Percentiles rank a stretch among this genome's conserved stretches.
These are phyloP conservation scores for Hepsetus odoe DNA, from an alignment of 2,113 vertebrate genomes.

Conservation along the genomic window DNA sequence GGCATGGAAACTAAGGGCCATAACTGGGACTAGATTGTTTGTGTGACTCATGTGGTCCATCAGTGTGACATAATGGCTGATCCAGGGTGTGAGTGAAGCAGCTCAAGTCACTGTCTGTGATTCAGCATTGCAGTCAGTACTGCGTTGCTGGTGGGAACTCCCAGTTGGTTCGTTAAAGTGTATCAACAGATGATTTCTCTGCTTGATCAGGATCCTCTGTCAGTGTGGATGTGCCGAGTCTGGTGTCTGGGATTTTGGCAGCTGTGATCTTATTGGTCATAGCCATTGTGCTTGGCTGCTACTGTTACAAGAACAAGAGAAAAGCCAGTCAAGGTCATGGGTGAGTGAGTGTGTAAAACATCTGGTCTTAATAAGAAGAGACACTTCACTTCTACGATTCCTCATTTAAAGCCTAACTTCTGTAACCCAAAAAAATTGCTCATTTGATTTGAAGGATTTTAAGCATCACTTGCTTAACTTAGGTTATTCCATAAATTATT, in stretches of 20 bases:
- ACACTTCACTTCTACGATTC: no score
- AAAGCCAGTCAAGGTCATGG: constrained; percentile 53
- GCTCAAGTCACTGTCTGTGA: not conserved
- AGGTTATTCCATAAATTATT: no score
- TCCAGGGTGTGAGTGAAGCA: not conserved
- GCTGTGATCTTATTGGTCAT: constrained; percentile 55
- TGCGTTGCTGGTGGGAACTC: not conserved
- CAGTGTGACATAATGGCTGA: not conserved
- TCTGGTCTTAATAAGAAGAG: no score
- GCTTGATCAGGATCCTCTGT: constrained; percentile 19
- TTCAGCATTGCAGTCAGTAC: not conserved
- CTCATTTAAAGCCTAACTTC: no score
- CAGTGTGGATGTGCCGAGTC: constrained; percentile 66
- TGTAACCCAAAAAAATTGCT: no score
- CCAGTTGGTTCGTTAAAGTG: not conserved
- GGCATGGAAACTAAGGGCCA: not conserved
- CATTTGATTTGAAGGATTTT: no score
- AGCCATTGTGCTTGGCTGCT: constrained; percentile 67
- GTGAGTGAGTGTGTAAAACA: constrained; percentile 48
- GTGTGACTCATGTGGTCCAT: not conserved
- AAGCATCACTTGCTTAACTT: no score
- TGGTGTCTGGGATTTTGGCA: constrained; percentile 73
- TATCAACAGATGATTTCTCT: not conserved
- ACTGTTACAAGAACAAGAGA: constrained; percentile 69
- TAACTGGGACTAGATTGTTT: not conserved